These are phyloP conservation scores for Drosophila nasuta DNA, from an alignment of 1,140 invertebrate genomes.

Conservation along the genomic window DNA sequence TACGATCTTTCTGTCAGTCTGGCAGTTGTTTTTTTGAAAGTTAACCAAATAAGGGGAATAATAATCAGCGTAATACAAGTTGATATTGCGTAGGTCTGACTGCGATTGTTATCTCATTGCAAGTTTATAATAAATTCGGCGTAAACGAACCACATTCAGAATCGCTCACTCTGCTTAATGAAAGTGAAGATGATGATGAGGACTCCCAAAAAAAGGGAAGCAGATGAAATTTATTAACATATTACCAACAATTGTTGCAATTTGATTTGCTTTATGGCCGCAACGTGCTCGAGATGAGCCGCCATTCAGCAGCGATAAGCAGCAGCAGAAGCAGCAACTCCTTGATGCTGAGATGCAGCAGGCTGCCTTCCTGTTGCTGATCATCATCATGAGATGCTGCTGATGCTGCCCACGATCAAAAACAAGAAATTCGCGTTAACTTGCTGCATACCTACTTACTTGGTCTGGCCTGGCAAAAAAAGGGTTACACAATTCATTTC, in stretches of 20 bases:
- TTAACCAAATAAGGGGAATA: slow-evolving; percentile 7
- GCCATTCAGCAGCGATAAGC: slow-evolving; percentile 68
- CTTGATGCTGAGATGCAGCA: slow-evolving; percentile 27
- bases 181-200: slow-evolving; percentile 61
- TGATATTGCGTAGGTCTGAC: slow-evolving; percentile 42
- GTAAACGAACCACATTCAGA: slow-evolving; percentile 31
- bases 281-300: slow-evolving; percentile 70
- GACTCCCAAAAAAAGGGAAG: slow-evolving; percentile 7
- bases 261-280: slow-evolving; percentile 80
- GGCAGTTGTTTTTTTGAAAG: slow-evolving; percentile 5
- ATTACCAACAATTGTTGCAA: slow-evolving; percentile 83
- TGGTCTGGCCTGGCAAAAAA: slow-evolving; percentile 22
- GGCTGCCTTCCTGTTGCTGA: neutral
- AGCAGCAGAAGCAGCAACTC: slow-evolving; percentile 46
- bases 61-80: slow-evolving; percentile 45
- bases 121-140: slow-evolving; percentile 19
- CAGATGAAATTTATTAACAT: slow-evolving; percentile 74
- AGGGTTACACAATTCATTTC: slow-evolving; percentile 83
- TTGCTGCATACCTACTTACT: slow-evolving; percentile 31
- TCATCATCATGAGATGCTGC: slow-evolving; percentile 1
- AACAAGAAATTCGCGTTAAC: slow-evolving; percentile 81
- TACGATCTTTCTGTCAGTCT: neutral
- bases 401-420: slow-evolving; percentile 72
- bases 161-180: slow-evolving; percentile 57
- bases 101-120: slow-evolving; percentile 23